Percentiles rank a stretch among this genome's conserved stretches.
These are phyloP conservation scores for Lophochroa leadbeateri DNA, from an alignment of 2,113 vertebrate genomes.

Conservation along the genomic window DNA sequence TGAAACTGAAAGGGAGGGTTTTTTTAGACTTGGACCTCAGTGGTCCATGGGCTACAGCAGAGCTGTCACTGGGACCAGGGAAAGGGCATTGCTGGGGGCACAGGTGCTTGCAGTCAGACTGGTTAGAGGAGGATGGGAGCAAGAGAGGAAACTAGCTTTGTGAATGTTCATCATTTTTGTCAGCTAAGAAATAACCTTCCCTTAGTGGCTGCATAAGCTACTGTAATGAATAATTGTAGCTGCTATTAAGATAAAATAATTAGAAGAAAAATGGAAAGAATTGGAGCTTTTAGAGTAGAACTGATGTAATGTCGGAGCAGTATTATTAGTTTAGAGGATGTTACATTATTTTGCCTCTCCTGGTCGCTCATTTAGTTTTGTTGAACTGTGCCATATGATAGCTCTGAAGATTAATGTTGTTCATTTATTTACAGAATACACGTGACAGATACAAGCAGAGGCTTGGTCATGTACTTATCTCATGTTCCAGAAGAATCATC, in stretches of 20 bases:
- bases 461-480: background rate
- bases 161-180: background rate
- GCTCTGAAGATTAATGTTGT: constrained; percentile 39
- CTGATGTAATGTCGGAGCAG: background rate
- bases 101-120: background rate
- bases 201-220: background rate
- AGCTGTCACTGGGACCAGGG: background rate
- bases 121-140: background rate
- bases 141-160: background rate
- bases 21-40: background rate
- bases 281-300: background rate
- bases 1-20: background rate
- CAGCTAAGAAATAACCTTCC: background rate
- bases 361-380: background rate
- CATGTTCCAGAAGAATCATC: background rate
- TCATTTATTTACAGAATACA: constrained; percentile 29
- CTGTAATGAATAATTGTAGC: background rate
- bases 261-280: background rate
- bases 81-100: background rate
- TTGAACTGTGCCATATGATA: background rate
- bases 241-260: background rate
- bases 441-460: background rate
- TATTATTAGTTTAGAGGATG: background rate
- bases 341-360: background rate
- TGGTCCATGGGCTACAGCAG: background rate